phyloP scores from a whole-genome alignment of 2,888 invertebrate genomes.

The Trisateles emortualis region DNA sequence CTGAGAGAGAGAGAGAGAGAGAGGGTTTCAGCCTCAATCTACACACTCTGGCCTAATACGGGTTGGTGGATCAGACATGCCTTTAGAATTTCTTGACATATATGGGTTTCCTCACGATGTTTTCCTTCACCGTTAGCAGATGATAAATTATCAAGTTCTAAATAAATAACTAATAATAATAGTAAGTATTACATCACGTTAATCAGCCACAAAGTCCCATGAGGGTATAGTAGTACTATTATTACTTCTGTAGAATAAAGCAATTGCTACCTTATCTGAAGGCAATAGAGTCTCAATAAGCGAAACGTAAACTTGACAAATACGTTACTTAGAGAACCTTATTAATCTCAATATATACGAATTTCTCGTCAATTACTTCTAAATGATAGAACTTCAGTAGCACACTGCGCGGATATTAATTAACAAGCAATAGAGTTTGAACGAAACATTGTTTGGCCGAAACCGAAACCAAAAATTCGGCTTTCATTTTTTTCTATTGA shows the following conservation, averaged over 20 bases:
- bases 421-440: constrained; percentile 5
- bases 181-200: too few species aligned
- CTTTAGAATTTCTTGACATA: too few species aligned
- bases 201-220: too few species aligned
- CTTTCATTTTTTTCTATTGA: background rate
- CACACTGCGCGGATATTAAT: constrained; percentile 19
- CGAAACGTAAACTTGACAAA: background rate
- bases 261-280: background rate
- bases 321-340: background rate
- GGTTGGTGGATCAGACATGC: too few species aligned
- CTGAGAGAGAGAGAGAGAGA: too few species aligned
- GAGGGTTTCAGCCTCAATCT: too few species aligned
- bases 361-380: constrained; percentile 22
- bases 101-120: too few species aligned
- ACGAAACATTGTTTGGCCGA: background rate
- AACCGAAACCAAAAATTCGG: background rate
- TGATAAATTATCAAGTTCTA: too few species aligned
- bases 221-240: too few species aligned
- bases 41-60: too few species aligned
- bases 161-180: too few species aligned
- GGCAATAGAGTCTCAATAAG: background rate
- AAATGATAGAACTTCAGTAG: constrained; percentile 14
- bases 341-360: constrained; percentile 27
- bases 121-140: too few species aligned
- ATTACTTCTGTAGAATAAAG: background rate